These are phyloP conservation scores for Metalampra italica DNA, from an alignment of 2,888 invertebrate genomes.

Conservation along the genomic window DNA sequence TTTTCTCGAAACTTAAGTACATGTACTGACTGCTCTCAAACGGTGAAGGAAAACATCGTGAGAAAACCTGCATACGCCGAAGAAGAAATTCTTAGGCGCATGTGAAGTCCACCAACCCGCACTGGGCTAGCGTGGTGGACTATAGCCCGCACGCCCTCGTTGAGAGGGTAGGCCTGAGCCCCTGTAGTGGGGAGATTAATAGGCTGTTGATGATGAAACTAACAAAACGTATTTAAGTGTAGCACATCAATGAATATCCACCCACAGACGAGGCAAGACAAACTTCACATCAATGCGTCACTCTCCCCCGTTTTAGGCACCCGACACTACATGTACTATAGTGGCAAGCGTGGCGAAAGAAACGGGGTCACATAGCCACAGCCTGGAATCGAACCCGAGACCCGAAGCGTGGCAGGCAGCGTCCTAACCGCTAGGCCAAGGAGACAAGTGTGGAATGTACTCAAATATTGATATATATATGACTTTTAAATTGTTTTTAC, in stretches of 20 bases:
- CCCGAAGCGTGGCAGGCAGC: slow-evolving; percentile 7
- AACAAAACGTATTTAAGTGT: slow-evolving; percentile 35
- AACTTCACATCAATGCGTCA: slow-evolving; percentile 56
- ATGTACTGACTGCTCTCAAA: too few species aligned
- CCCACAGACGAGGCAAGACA: slow-evolving; percentile 33
- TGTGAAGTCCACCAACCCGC: too few species aligned
- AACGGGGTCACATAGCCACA: slow-evolving; percentile 44
- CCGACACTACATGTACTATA: slow-evolving; percentile 58
- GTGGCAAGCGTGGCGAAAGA: slow-evolving; percentile 71
- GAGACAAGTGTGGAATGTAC: background rate
- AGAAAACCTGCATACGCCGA: too few species aligned
- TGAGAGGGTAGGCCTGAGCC: too few species aligned
- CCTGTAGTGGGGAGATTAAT: too few species aligned
- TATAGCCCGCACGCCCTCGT: too few species aligned
- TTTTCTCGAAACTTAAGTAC: too few species aligned
- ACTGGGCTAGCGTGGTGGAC: too few species aligned
- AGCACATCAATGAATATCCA: slow-evolving; percentile 54
- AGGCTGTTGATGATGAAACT: too few species aligned
- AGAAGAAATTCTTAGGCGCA: too few species aligned
- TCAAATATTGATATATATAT: slow-evolving; percentile 14
- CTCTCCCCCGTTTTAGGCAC: slow-evolving; percentile 65
- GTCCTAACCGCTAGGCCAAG: slow-evolving; percentile 23
- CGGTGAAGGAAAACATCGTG: too few species aligned
- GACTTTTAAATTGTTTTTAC: background rate
- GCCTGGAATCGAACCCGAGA: slow-evolving; percentile 45